A percentile compares a stretch with the other conserved stretches of the same genome.
Conservation (phyloP, 2,113 vertebrate genomes). For the Psephotus haematonotus region DNA sequence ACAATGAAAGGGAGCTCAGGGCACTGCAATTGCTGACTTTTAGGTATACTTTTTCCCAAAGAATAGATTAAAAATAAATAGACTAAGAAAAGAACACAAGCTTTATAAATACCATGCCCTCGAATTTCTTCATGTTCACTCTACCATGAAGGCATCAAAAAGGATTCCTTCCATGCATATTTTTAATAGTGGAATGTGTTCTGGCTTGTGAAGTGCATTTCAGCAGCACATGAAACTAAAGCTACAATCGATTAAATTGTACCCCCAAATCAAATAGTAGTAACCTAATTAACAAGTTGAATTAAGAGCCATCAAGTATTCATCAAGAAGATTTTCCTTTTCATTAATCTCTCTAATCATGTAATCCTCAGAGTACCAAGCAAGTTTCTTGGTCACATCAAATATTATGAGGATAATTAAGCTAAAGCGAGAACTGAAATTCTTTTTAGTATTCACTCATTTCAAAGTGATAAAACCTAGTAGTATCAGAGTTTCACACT, state of each 20-base stretch:
- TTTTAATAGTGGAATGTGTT: background rate
- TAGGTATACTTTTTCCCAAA: background rate
- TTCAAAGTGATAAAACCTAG: background rate
- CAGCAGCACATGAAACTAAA: background rate
- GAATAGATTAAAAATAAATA: background rate
- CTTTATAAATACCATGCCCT: background rate
- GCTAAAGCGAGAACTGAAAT: background rate
- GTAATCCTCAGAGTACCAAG: constrained; percentile 3
- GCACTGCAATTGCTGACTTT: background rate
- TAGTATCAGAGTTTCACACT: background rate
- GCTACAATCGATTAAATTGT: background rate
- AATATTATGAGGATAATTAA: constrained; percentile 46
- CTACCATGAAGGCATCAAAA: background rate
- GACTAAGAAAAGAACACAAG: background rate
- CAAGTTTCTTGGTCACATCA: constrained; percentile 18
- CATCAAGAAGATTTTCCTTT: constrained; percentile 34
- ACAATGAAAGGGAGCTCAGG: background rate
- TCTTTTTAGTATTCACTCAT: background rate
- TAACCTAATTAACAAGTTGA: constrained; percentile 49
- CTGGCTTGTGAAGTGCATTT: background rate
- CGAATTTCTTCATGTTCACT: background rate
- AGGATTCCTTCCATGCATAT: background rate
- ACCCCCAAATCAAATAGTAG: background rate
- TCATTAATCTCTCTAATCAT: constrained; percentile 40
- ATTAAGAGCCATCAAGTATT: constrained; percentile 34